phyloP scores from a whole-genome alignment of 2,888 invertebrate species.

The Hydrotaea diabolus region DNA sequence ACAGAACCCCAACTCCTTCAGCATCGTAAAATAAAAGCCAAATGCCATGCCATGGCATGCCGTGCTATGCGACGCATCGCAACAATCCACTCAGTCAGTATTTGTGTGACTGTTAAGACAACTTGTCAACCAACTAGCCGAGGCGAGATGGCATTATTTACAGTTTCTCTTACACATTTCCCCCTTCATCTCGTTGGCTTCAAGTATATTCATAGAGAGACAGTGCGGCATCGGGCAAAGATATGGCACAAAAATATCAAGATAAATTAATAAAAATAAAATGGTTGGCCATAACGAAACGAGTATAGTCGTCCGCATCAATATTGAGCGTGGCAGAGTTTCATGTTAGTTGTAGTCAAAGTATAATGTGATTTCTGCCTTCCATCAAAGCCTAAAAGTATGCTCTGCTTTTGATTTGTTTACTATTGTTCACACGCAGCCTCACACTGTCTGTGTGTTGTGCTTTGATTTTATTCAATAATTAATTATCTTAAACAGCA shows the following conservation, averaged over 20 bases:
- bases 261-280: slow-evolving; percentile 18
- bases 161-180: background rate
- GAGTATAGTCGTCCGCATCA: background rate
- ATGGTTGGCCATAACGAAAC: background rate
- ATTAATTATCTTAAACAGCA: background rate
- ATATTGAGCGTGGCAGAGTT: background rate
- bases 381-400: background rate
- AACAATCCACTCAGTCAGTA: slow-evolving; percentile 56
- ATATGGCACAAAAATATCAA: background rate
- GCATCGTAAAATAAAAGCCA: background rate
- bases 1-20: background rate
- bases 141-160: slow-evolving; percentile 54
- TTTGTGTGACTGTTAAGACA: slow-evolving; percentile 58
- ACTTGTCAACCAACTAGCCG: slow-evolving; percentile 56
- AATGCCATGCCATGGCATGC: no score
- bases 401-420: background rate
- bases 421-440: background rate
- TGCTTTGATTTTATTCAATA: background rate
- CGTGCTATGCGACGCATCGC: slow-evolving; percentile 1
- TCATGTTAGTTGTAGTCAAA: background rate
- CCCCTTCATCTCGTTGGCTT: no score
- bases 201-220: background rate
- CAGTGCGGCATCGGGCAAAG: background rate
- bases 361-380: background rate
- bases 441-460: background rate